phyloP scores from a whole-genome alignment of 2,888 invertebrate genomes.

The Volucella inanis region DNA sequence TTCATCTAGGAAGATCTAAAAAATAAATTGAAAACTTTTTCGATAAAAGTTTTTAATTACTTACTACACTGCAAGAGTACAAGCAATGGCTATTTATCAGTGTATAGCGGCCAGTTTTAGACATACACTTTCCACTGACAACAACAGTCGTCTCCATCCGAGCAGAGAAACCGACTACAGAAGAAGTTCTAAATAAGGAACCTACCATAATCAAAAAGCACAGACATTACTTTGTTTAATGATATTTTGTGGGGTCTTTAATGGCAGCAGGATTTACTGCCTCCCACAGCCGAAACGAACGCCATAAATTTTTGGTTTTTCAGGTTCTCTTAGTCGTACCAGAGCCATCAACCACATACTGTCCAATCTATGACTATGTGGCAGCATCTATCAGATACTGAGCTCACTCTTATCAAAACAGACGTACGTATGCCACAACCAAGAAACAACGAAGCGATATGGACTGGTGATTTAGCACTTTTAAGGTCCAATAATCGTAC shows the following conservation, averaged over 20 bases:
- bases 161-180: constrained; percentile 5
- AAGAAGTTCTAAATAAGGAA: constrained; percentile 20
- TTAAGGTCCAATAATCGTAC: constrained; percentile 67
- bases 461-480: constrained; percentile 55
- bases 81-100: too few relatives aligned
- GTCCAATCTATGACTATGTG: constrained; percentile 25
- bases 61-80: background rate
- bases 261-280: constrained; percentile 59
- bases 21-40: background rate
- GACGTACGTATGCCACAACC: background rate
- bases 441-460: background rate
- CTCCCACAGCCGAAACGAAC: constrained; percentile 25
- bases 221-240: constrained; percentile 51
- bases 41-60: constrained; percentile 31
- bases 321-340: background rate
- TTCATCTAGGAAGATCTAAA: too few relatives aligned
- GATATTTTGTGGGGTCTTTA: constrained; percentile 58
- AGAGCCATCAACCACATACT: background rate
- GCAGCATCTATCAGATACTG: background rate
- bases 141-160: background rate
- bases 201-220: constrained; percentile 20
- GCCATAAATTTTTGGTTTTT: constrained; percentile 44
- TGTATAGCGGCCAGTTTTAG: background rate
- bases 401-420: constrained; percentile 1
- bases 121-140: background rate